Base-by-base conservation (phyloP, 2,797 vertebrate species). In the Leptodactylus fallax region DNA sequence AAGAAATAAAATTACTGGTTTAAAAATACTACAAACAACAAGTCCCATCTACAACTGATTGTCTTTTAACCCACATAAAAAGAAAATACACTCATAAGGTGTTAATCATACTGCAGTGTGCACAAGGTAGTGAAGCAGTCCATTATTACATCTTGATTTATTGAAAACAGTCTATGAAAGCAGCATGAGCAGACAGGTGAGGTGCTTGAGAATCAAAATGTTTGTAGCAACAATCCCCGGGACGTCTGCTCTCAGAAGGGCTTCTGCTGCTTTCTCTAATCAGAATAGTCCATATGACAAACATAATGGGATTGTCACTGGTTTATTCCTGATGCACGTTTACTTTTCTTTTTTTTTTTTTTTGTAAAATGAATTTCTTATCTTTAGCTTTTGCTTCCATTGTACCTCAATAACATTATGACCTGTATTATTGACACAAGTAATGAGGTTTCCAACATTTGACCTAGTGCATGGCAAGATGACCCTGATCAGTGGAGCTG, bases 141-240 rank as follows among this genome's bases (percentile, higher is more conserved):
- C n/a, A 60, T 61, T 84, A 76, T 23, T 74, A 71, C 83, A 85
- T 58, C 36, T 45, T 77, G 56, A 77, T 61, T 63, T 74, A 85
- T 47, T 77, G 83, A 77, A 77, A 84, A 47, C 25, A 21, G 53
- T 45, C 17, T 58, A 74, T 84, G 82, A 84, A 84, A 74, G 67
- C 53, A 74, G 69, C 82, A 84, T 56, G 53, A 45, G 45, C 25
- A 58, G 23, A 74, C 82, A 74, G 55, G 69, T 84, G 67, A 84
- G 56, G 36, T 60, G 36, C 82, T 84, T 58, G 53, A 84, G 27
- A 84, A 84, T 84, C 19, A 74, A 85, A 49, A 51, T 76, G 82
- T 60, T 84, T 76, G 25, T 23, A 77, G 55, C n/a, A 85, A 85
- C 56, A 85, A 77, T 63, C 83, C 47, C 83, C 55, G 58, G 83